Evolutionary conservation across 2,888 invertebrate genomes (phyloP).

Genomic region (Dendrolimus houi): DNA sequence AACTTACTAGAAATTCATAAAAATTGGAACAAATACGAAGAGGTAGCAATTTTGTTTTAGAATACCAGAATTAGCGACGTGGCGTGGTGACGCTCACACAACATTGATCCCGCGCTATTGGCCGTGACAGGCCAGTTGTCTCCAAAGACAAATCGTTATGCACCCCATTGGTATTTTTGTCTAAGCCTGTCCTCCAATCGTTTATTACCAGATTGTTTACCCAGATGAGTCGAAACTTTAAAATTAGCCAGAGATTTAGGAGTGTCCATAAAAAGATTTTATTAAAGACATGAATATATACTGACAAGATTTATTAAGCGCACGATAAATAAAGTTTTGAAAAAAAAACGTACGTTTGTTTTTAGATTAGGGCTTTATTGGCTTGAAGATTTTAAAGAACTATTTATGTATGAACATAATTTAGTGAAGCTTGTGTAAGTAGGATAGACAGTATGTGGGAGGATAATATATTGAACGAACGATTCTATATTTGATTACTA

Average conservation of each 20-base stretch:
- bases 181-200: constrained; percentile 34
- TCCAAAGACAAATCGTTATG: constrained; percentile 36
- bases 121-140: constrained; percentile 54
- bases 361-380: background rate
- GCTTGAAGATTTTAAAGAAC: background rate
- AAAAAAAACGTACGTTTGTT: background rate
- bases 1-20: no score
- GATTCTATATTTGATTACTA: no score
- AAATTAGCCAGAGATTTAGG: constrained; percentile 52
- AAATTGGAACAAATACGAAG: constrained; percentile 1
- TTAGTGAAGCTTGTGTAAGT: no score
- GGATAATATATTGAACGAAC: no score
- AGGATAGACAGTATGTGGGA: no score
- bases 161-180: constrained; percentile 61
- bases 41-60: constrained; percentile 29
- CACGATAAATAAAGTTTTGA: background rate
- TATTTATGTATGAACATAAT: background rate
- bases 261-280: constrained; percentile 13
- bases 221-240: constrained; percentile 64
- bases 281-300: constrained; percentile 7
- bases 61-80: constrained; percentile 58
- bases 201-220: constrained; percentile 42
- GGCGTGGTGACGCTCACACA: constrained; percentile 64
- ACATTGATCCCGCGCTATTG: constrained; percentile 66
- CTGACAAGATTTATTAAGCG: background rate